Conservation (phyloP, 2,113 vertebrate genomes). For the Vidua chalybeata region DNA sequence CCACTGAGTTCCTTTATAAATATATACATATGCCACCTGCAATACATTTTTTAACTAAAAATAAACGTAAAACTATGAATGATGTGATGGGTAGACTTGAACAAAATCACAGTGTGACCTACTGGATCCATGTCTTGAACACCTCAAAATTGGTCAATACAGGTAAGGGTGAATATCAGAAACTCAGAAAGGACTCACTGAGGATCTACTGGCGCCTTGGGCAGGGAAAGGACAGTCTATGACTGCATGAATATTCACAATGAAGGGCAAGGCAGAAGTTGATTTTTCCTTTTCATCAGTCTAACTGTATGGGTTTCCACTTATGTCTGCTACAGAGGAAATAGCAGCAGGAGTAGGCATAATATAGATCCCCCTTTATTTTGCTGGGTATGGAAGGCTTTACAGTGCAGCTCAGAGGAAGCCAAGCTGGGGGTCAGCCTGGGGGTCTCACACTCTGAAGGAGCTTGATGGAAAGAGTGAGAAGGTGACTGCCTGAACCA, state of each 20-base stretch:
- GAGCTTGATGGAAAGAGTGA: background rate
- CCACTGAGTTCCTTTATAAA: background rate
- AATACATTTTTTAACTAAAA: background rate
- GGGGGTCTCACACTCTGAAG: background rate
- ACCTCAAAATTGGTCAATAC: background rate
- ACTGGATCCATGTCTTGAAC: background rate
- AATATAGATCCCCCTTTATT: background rate
- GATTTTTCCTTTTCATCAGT: background rate
- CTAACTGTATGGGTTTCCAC: background rate
- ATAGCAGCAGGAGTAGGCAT: background rate
- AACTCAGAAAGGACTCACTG: background rate
- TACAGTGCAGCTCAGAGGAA: background rate
- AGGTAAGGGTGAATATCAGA: background rate
- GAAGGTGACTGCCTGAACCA: background rate
- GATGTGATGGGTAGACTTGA: background rate
- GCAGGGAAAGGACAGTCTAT: background rate
- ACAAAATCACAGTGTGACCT: background rate
- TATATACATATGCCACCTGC: background rate
- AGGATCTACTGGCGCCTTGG: background rate
- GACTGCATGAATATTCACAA: background rate
- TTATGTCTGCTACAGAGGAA: background rate
- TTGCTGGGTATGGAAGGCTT: background rate
- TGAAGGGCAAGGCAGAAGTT: accelerated
- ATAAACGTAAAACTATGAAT: background rate
- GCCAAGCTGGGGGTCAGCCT: background rate